phyloP scores from a whole-genome alignment of 1,140 invertebrate species.

The Oryzaephilus surinamensis region DNA sequence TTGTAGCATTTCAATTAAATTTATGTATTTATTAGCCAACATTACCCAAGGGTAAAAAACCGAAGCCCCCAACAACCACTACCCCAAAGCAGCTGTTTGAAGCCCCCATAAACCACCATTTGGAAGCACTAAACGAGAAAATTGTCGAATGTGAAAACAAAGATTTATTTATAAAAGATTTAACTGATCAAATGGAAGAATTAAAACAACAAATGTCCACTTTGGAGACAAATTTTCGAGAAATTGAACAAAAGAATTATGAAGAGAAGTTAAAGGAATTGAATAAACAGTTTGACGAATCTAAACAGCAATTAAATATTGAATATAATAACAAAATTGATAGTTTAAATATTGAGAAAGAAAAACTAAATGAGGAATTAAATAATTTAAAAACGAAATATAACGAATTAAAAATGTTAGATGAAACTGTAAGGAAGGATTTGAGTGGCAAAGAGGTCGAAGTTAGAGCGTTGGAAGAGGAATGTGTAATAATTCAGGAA shows the following conservation, averaged over 20 bases:
- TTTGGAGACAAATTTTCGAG: slow-evolving; percentile 30
- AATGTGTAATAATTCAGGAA: slow-evolving; percentile 6
- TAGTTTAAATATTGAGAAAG: slow-evolving; percentile 1
- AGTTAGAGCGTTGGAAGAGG: slow-evolving; percentile 13
- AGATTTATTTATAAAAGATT: slow-evolving; percentile 30
- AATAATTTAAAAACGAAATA: not conserved
- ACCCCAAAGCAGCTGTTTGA: slow-evolving; percentile 11
- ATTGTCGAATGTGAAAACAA: slow-evolving; percentile 34
- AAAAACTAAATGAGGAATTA: not conserved
- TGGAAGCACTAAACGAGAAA: slow-evolving; percentile 31
- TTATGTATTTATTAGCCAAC: slow-evolving; percentile 22
- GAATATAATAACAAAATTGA: slow-evolving; percentile 2
- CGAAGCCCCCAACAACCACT: slow-evolving; percentile 13
- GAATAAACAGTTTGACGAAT: slow-evolving; percentile 6
- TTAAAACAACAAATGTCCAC: slow-evolving; percentile 20
- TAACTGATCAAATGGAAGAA: slow-evolving; percentile 32
- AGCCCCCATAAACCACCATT: slow-evolving; percentile 8
- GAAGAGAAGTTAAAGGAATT: slow-evolving; percentile 20
- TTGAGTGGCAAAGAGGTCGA: not conserved
- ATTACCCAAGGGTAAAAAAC: slow-evolving; percentile 25
- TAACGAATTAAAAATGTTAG: not conserved
- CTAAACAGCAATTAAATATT: slow-evolving; percentile 1
- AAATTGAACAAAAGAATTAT: slow-evolving; percentile 33
- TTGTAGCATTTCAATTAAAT: not conserved
- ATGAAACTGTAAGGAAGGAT: not conserved